Percentiles rank a stretch among this genome's conserved stretches.
Conservation (phyloP, 2,113 vertebrate genomes). For the Noturus placidus region DNA sequence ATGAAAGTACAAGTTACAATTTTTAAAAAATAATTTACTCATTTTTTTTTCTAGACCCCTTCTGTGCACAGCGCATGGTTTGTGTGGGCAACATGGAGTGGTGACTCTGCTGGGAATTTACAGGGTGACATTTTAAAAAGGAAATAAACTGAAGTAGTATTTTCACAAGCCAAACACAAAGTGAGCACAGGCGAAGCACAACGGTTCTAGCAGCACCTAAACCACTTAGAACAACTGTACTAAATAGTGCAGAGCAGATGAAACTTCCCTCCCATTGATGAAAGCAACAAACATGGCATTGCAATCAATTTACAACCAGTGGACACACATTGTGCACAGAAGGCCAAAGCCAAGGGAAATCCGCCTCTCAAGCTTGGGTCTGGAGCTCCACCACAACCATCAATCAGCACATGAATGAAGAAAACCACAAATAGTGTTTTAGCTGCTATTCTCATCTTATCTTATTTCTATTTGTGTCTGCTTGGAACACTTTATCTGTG, state of each 20-base stretch:
- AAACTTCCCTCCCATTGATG: not conserved
- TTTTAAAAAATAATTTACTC: not conserved
- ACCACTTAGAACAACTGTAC: not conserved
- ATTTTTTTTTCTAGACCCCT: not conserved
- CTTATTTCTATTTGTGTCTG: not conserved
- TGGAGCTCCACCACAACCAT: not conserved
- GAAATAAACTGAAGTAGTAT: not conserved
- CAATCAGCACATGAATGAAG: not conserved
- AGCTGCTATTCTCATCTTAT: not conserved
- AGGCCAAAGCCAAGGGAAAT: not conserved
- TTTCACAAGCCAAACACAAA: not conserved
- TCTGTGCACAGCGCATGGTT: not conserved
- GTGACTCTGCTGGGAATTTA: not conserved
- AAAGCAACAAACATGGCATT: not conserved
- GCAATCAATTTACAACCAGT: not conserved
- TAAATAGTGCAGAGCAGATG: not conserved
- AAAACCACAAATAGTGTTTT: not conserved
- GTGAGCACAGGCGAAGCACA: not conserved
- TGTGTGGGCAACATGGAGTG: not conserved
- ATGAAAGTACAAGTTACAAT: not conserved
- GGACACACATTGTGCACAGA: not conserved
- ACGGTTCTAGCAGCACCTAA: not conserved
- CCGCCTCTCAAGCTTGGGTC: not conserved
- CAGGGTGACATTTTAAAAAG: not conserved
- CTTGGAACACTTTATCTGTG: not conserved